Evolutionary conservation across 1,140 invertebrate genomes (phyloP), one percentile per base, ranked within the genome.

Genomic region (Drosophila ananassae): DNA sequence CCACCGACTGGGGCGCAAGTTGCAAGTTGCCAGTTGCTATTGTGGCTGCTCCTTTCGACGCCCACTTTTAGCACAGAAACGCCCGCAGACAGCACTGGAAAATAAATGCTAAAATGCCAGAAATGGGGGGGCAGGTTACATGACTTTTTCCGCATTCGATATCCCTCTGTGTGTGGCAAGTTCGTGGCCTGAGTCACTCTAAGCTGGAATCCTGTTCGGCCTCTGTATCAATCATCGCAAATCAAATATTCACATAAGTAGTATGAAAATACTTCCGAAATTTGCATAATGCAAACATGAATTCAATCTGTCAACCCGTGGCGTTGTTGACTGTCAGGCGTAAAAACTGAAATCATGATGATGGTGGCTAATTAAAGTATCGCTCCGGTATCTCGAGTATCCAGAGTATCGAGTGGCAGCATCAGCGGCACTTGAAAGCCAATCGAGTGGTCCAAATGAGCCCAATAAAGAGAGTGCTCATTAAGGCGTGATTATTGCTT

Each of bases 401-500:
- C 3, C 17, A 10, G 7, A 54, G 34, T 50, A 46, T 68, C 54
- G 17, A 60, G 46, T 79, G 59, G 58, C 71, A 79, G 66, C 50
- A 71, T 60, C 46, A 47, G 74, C 60, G 82, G 78, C 83, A 85
- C 82, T 85, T 85, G 78, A 85, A 85, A 85, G 82, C 30, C 80
- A 76, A 72, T 83, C 77, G 79, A 59, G 64, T 73, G 55, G 30
- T 37, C 50, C 48, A 60, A 48, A 63, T 54, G 62, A 50, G 39
- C 10, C 13, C 22, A 67, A 71, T 68, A 60, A 81, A 67, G 52
- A 72, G 58, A 72, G 69, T 53, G 83, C 71, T 89, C 83, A 89
- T 89, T 89, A 89, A 71, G 79, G 68, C 79, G 64, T 77, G 79
- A 89, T 89, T 89, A 89, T 89, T 89, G 79, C 67, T 89, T 89